These are phyloP conservation scores for Idaea biselata DNA, from an alignment of 2,888 invertebrate species.

Conservation along the genomic window DNA sequence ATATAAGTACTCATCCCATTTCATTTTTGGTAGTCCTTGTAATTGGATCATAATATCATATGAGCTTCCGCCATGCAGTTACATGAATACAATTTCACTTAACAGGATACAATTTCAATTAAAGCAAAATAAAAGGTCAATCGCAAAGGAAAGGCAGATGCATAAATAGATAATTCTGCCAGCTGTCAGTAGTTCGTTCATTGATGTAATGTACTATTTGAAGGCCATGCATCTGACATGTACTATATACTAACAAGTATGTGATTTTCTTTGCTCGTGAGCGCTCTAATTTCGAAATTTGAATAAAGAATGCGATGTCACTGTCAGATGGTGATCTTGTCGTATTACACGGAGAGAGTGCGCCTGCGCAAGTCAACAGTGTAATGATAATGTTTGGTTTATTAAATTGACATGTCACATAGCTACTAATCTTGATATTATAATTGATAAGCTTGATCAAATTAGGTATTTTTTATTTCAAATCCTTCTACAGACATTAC, in stretches of 20 bases:
- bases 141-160: slow-evolving; percentile 39
- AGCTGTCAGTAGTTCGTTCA: slow-evolving; percentile 30
- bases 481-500: neutral
- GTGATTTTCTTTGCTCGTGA: slow-evolving; percentile 28
- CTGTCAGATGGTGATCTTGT: slow-evolving; percentile 34
- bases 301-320: slow-evolving; percentile 33
- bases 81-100: neutral
- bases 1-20: too few species aligned
- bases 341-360: slow-evolving; percentile 34
- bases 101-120: slow-evolving; percentile 14
- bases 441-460: slow-evolving; percentile 7
- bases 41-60: too few species aligned
- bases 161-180: slow-evolving; percentile 37
- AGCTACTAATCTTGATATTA: slow-evolving; percentile 2
- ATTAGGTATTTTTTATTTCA: neutral
- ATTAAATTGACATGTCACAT: neutral
- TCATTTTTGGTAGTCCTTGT: too few species aligned
- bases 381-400: slow-evolving; percentile 3
- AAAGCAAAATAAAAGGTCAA: slow-evolving; percentile 22
- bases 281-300: slow-evolving; percentile 44
- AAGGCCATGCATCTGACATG: neutral
- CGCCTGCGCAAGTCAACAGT: slow-evolving; percentile 20
- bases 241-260: slow-evolving; percentile 18
- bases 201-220: neutral
- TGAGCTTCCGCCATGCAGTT: too few species aligned